Evolutionary conservation across 2,888 invertebrate genomes (phyloP), one percentile per base, ranked within the genome.

Genomic region (Caenorhabditis zanzibari): DNA sequence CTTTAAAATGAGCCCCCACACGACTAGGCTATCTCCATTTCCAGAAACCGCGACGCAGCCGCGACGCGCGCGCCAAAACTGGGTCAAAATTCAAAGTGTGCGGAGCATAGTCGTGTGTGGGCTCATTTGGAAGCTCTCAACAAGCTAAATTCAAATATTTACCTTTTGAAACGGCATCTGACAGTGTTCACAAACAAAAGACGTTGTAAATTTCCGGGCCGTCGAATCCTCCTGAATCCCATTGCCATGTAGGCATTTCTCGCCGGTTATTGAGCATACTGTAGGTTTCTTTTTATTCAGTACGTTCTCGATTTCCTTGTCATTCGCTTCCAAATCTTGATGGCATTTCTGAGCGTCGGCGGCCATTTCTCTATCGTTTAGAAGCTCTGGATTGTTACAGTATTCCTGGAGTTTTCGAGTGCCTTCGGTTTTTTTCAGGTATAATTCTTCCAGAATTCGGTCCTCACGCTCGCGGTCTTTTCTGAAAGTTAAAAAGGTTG

Each of bases 141-240:
- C 26, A 0, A 54, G 54, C 10, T 16, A n/a, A n/a, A 16, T 44
- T 47, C 47, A 19, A 47, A 19, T 19, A 2, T 47, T 19, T 19
- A 76, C 76, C 68, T 68, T 76, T 24, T 77, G 76, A 22, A 77
- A 77, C 10, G 76, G 76, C 76, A 77, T 77, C n/a, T 77, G 38
- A 19, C 76, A 77, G n/a, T 19, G 44, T 0, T 69, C 76, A 44
- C 76, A 77, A 2, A 59, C 7, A 19, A 61, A 77, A 10, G 76
- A 52, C 1, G 59, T 77, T 12, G 61, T 69, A 61, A 69, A 69
- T 28, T 69, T 77, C 22, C 52, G 24, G 1, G 24, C 28, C 2
- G 32, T 16, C 14, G 19, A 26, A 5, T 77, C 76, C 52, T 69
- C 76, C 24, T 77, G 69, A 14, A 77, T 59, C 0, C 76, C 76